phyloP scores from a whole-genome alignment of 64 coral and sea anemone species.

The Montipora sp. region DNA sequence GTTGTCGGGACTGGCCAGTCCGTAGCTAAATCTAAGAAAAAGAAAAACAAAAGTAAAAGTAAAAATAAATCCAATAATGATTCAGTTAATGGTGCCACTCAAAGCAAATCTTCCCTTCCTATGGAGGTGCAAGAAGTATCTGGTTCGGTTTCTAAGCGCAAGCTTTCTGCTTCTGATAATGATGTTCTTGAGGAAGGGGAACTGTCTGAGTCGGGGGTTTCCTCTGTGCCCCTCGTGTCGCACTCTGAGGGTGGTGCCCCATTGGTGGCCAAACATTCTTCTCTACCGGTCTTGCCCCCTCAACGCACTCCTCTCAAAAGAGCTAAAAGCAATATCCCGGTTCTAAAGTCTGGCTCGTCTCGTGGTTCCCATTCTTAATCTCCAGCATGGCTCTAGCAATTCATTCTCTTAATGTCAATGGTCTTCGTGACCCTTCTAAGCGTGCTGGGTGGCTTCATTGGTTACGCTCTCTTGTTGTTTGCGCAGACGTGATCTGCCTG shows the following conservation, averaged over 20 bases:
- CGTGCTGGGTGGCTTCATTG: not conserved
- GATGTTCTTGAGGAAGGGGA: not conserved
- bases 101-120: not conserved
- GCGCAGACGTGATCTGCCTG: not conserved
- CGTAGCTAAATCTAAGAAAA: too few species aligned
- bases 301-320: too few species aligned
- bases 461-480: not conserved
- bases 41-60: not conserved
- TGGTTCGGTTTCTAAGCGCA: not conserved
- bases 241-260: too few species aligned
- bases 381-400: not conserved
- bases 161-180: not conserved
- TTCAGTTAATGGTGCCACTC: not conserved
- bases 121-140: not conserved
- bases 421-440: not conserved
- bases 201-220: too few species aligned
- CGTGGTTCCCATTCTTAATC: not conserved
- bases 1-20: too few species aligned
- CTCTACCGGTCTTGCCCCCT: too few species aligned
- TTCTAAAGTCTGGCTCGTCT: not conserved
- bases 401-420: not conserved
- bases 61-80: not conserved
- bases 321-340: not conserved
- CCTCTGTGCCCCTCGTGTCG: too few species aligned
- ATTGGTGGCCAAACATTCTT: too few species aligned